Evolutionary conservation across 1,140 invertebrate genomes (phyloP).

Genomic region (Proctacanthus coquilletti): DNA sequence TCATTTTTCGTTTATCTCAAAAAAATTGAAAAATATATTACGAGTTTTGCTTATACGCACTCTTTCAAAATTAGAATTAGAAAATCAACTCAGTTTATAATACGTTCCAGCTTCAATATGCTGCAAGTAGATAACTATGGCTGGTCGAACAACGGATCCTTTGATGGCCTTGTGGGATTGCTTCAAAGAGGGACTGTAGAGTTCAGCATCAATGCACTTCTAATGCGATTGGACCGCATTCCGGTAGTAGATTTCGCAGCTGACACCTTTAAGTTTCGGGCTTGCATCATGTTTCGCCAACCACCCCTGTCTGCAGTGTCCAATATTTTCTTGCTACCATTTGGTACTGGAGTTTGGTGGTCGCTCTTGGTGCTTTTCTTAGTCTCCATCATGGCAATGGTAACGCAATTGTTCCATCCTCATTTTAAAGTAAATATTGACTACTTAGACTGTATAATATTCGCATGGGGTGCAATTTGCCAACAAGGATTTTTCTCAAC

Average conservation of each 20-base stretch:
- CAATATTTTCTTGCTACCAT: conserved; percentile 49
- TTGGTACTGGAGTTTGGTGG: conserved; percentile 43
- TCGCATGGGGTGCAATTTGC: conserved; percentile 39
- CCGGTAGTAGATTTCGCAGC: conserved; percentile 33
- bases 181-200: conserved; percentile 36
- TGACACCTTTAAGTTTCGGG: conserved; percentile 34
- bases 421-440: conserved; percentile 20
- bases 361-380: conserved; percentile 28
- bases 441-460: conserved; percentile 30
- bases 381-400: conserved; percentile 18
- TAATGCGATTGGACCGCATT: conserved; percentile 37
- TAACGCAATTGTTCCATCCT: conserved; percentile 16
- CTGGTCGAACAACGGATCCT: conserved; percentile 36
- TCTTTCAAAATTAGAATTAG: too few relatives aligned
- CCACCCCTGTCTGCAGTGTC: conserved; percentile 45
- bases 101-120: conserved; percentile 29
- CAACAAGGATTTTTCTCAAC: conserved; percentile 41
- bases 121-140: conserved; percentile 35
- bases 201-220: conserved; percentile 34
- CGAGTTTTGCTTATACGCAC: too few relatives aligned
- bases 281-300: conserved; percentile 42
- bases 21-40: too few relatives aligned
- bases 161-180: conserved; percentile 35
- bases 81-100: too few relatives aligned
- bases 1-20: too few relatives aligned